Evolutionary conservation across 2,797 vertebrate genomes (phyloP).

Genomic region (Clarias platycephalus): DNA sequence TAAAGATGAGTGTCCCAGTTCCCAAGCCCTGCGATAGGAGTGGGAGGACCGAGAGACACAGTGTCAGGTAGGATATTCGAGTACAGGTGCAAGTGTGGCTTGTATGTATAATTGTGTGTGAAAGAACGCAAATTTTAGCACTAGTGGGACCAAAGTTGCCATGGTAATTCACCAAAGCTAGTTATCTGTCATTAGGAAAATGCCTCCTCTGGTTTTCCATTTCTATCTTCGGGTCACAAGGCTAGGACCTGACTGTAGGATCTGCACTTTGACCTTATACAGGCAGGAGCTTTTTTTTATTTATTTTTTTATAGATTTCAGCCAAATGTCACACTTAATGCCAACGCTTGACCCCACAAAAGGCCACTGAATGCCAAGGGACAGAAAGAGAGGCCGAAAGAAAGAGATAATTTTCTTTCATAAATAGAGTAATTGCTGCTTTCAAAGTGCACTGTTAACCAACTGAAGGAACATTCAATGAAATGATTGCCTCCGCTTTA

Average conservation of each 20-base stretch:
- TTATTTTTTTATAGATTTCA: constrained; percentile 54
- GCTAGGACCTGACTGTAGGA: constrained; percentile 55
- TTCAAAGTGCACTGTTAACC: constrained; percentile 49
- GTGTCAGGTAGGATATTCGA: constrained; percentile 21
- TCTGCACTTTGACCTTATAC: constrained; percentile 67
- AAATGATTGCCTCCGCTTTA: constrained; percentile 48
- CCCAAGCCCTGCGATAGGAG: constrained; percentile 23
- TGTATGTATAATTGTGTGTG: constrained; percentile 13
- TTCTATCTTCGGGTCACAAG: constrained; percentile 48
- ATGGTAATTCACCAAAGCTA: constrained; percentile 25
- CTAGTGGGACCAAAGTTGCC: constrained; percentile 23
- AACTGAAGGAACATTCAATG: constrained; percentile 49
- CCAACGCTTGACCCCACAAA: constrained; percentile 60
- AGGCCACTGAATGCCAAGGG: constrained; percentile 59
- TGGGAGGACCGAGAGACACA: constrained; percentile 20
- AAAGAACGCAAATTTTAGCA: background rate
- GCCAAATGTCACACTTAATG: constrained; percentile 73
- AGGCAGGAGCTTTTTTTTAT: constrained; percentile 29
- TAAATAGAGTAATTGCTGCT: constrained; percentile 52
- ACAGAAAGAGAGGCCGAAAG: constrained; percentile 43
- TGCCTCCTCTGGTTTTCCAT: constrained; percentile 7
- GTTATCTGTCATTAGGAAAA: constrained; percentile 31
- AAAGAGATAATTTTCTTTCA: constrained; percentile 51
- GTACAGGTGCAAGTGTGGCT: constrained; percentile 3
- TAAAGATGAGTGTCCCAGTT: constrained; percentile 35